phyloP scores from a whole-genome alignment of 2,888 invertebrate species.

The Miltochrista miniata region DNA sequence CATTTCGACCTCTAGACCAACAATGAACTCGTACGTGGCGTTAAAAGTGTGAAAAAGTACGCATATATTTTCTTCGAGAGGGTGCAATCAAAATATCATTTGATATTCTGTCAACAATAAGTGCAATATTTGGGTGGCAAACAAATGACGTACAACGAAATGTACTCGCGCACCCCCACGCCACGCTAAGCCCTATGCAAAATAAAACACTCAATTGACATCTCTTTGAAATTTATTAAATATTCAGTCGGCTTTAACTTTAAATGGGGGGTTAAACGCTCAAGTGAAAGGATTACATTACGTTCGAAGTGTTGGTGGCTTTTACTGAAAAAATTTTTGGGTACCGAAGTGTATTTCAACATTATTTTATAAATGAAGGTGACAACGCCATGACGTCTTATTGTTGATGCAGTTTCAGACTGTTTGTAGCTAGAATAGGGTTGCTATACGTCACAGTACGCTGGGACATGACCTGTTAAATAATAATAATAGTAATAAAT shows the following conservation, averaged over 20 bases:
- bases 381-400: no score
- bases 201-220: conserved; percentile 83
- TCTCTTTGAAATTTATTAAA: conserved; percentile 83
- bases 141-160: conserved; percentile 83
- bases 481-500: no score
- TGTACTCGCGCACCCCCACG: conserved; percentile 77
- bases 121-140: conserved; percentile 62
- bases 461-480: no score
- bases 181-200: conserved; percentile 78
- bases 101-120: conserved; percentile 76
- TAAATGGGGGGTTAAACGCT: conserved; percentile 77
- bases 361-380: no score
- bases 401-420: no score
- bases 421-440: no score
- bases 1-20: not conserved
- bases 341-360: no score
- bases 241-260: conserved; percentile 78
- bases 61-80: not conserved
- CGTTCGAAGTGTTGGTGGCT: conserved; percentile 27
- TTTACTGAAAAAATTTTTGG: not conserved
- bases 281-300: conserved; percentile 74
- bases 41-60: not conserved
- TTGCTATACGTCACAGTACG: no score
- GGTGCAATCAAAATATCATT: conserved; percentile 65
- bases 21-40: not conserved